phyloP scores from a whole-genome alignment of 1,140 invertebrate species.

The Prorops nasuta region DNA sequence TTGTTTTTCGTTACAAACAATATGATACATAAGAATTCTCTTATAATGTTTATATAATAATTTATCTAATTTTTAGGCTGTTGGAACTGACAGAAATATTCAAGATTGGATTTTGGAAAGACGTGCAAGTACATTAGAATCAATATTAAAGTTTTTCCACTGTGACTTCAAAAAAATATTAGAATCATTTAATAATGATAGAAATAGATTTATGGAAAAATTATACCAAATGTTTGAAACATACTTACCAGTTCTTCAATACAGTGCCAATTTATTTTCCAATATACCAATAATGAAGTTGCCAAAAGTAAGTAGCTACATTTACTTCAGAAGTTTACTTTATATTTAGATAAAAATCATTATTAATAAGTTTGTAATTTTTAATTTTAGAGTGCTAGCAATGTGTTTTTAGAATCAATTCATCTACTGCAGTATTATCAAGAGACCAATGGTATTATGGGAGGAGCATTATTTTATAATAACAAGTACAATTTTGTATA shows the following conservation, averaged over 20 bases:
- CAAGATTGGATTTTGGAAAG: conserved; percentile 76
- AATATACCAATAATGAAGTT: conserved; percentile 73
- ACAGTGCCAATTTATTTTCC: conserved; percentile 75
- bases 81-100: conserved; percentile 82
- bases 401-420: conserved; percentile 77
- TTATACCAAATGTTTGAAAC: conserved; percentile 81
- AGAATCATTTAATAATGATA: conserved; percentile 60
- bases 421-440: conserved; percentile 77
- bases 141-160: conserved; percentile 76
- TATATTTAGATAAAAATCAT: conserved; percentile 1
- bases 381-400: conserved; percentile 70
- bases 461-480: conserved; percentile 76
- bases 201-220: conserved; percentile 69
- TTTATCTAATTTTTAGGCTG: conserved; percentile 60
- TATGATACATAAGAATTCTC: neutral
- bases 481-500: conserved; percentile 65
- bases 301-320: conserved; percentile 69
- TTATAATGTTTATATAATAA: conserved; percentile 14
- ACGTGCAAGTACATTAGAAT: conserved; percentile 69
- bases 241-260: conserved; percentile 77
- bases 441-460: conserved; percentile 69
- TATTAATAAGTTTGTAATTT: conserved; percentile 9
- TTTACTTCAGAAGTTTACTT: conserved; percentile 11
- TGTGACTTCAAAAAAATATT: conserved; percentile 71
- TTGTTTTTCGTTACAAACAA: conserved; percentile 10